Evolutionary conservation across 2,113 vertebrate genomes (phyloP), one percentile per base, ranked within the genome.

Genomic region (Crypturellus undulatus): DNA sequence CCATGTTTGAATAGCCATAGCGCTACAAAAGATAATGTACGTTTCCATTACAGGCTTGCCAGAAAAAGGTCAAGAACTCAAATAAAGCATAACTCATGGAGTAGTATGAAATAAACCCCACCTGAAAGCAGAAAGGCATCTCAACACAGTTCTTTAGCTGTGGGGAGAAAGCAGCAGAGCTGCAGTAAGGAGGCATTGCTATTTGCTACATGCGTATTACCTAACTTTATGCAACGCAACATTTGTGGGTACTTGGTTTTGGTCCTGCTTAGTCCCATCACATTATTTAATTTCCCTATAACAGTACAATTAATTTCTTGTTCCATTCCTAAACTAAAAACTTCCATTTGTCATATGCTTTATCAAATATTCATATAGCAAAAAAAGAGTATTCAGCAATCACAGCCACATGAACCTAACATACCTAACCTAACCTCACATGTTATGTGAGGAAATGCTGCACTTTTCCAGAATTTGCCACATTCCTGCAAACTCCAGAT

Each of bases 191-290:
- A 71, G 17, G 38, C 68, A 64, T 8, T 73, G 30, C 32, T 56
- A 7, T 60, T 83, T 75, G 19, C 32, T 83, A 34, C 17, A n/a
- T 0, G 0, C 15, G 22, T 12, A 47, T 52, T 43, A 47, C 6
- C 1, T 7, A 49, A 21, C 25, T 30, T 36, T 13, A 19, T 16
- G 24, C 28, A 58, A 20, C 4, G 21, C 9, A 54, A 73, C 26
- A 28, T 32, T 64, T 65, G 6, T 24, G 0, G 78, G 47, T 20
- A 38, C 43, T 38, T 13, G 47, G 3, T 3, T 80, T 87, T 65
- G 6, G 16, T 64, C 47, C 38, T 36, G 32, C 40, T 71, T 52
- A 65, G 30, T 86, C 73, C 9, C 11, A 52, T 30, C 9, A 47
- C 3, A 5, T 8, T 8, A 45, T 28, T 85, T 92, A 64, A 78